Base-by-base conservation (phyloP, 2,888 invertebrate genomes). In the Melanostoma mellinum region DNA sequence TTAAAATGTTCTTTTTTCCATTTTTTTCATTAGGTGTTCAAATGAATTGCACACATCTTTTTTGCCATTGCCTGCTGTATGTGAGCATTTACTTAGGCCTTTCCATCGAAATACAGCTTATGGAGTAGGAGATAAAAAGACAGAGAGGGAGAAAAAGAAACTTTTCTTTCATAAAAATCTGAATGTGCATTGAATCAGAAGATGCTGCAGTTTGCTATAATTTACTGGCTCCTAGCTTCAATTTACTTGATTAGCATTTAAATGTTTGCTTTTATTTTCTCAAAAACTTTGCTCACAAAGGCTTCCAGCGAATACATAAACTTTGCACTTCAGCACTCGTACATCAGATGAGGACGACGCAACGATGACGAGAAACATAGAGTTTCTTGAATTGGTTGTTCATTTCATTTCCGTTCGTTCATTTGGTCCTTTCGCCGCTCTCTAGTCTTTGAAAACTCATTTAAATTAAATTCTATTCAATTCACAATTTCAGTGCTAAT, bases 181-280 rank as follows among this genome's bases (percentile, higher is more conserved):
- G 76, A 77, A 72, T 73, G 69, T 58, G 61, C 68, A 77, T 68
- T 77, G 77, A 82, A 78, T 77, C 56, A 63, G 61, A 76, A 63
- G 73, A 67, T 58, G 68, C 36, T 68, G 63, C 68, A 80, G 63
- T 69, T 20, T 20, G 20, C 20, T 20, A 20, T 20, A 20, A 1
- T 20, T 82, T 69, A 65, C 73, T 73, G 35, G 63, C 67, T 77
- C 56, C 73, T 68, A 77, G 53, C 68, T 82, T 73, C 78, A 82
- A 82, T 73, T 82, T 77, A 77, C 68, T 77, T 82, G 82, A 82
- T 82, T 82, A 82, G 77, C 73, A 82, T 82, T 82, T 82, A 68
- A 73, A 65, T 77, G 77, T 77, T 71, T 81, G 48, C 46, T 33
- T 56, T 38, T 80, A 69, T 48, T 60, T 48, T 53, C 35, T 50